Conservation (phyloP, 2,113 vertebrate genomes). For the Picathartes gymnocephalus region DNA sequence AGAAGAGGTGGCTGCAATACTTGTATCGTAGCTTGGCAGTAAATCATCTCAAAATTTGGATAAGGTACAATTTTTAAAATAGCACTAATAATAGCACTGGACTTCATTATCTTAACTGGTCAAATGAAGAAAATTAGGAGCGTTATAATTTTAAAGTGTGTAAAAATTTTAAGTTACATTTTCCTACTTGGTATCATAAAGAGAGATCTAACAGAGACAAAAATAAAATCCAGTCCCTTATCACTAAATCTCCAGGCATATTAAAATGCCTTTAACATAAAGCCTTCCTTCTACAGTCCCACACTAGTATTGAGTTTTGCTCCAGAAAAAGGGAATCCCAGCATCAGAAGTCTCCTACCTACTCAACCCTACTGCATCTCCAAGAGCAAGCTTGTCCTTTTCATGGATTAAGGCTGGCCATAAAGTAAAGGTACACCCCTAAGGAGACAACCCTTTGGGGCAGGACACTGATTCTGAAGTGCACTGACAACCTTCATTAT, state of each 20-base stretch:
- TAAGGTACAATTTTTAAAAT: neutral
- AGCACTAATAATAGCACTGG: neutral
- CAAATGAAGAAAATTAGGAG: neutral
- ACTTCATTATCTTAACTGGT: neutral
- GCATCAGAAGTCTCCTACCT: neutral
- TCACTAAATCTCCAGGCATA: neutral
- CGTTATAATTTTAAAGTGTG: neutral
- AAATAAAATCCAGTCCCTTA: neutral
- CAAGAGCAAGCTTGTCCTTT: neutral
- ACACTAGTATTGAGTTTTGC: rapidly evolving
- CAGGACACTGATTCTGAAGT: neutral
- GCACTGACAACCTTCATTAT: neutral
- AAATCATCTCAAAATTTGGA: neutral
- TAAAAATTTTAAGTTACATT: neutral
- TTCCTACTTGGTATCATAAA: neutral
- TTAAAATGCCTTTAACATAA: neutral
- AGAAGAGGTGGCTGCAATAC: neutral
- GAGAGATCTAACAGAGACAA: neutral
- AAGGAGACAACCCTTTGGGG: neutral
- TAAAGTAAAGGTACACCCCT: neutral
- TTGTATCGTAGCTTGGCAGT: neutral
- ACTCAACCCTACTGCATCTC: neutral
- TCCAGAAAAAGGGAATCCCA: neutral
- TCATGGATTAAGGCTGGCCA: rapidly evolving
- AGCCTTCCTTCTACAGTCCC: neutral